phyloP scores from a whole-genome alignment of 2,888 invertebrate species.

The Odontothrips loti region DNA sequence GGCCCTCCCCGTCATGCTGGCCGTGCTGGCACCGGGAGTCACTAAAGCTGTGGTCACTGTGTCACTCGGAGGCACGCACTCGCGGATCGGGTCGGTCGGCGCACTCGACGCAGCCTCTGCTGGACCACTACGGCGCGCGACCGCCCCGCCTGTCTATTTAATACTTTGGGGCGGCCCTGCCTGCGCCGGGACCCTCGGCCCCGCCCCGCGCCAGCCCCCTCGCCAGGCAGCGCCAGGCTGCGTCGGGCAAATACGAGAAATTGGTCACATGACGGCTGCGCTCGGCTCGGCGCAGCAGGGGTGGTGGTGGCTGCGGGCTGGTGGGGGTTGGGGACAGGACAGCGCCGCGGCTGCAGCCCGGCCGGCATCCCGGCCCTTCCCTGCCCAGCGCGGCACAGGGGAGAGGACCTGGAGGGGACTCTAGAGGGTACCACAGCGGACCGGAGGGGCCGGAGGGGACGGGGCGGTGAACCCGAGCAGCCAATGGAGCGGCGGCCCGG shows the following conservation, averaged over 20 bases:
- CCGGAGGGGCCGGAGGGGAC: no score
- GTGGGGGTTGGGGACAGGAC: not conserved
- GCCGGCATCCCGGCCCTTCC: no score
- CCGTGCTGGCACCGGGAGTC: not conserved
- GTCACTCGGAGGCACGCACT: no score
- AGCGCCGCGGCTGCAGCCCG: not conserved
- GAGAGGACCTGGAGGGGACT: not conserved
- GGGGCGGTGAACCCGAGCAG: no score
- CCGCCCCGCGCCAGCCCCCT: no score
- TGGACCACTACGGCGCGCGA: not conserved
- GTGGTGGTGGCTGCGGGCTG: not conserved
- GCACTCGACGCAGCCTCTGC: not conserved
- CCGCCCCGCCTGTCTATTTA: not conserved
- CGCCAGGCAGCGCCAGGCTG: no score
- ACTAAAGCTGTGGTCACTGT: not conserved
- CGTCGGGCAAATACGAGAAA: no score
- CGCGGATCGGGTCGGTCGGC: not conserved
- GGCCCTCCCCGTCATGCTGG: not conserved
- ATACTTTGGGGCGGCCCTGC: conserved; percentile 2
- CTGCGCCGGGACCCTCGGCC: not conserved
- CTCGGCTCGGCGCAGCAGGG: not conserved
- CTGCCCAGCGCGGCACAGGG: no score
- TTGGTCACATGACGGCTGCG: no score
- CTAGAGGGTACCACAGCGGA: not conserved
- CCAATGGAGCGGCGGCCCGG: no score